A percentile compares a stretch with the other conserved stretches of the same genome.
These are phyloP conservation scores for Rhamphomyia laevipes DNA, from an alignment of 2,888 invertebrate genomes.

Conservation along the genomic window DNA sequence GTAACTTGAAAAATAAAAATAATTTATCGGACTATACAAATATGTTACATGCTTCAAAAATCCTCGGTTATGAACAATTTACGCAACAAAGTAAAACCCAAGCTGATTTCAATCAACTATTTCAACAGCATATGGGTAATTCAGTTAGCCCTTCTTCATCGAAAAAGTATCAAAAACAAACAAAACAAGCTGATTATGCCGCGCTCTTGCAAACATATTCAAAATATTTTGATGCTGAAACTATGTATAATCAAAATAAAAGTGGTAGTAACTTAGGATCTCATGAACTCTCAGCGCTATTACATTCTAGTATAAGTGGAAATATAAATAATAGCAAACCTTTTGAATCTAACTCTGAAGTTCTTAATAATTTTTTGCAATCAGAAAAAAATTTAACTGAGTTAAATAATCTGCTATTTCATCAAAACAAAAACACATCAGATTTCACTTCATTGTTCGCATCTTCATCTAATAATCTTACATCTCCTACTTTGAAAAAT, in stretches of 20 bases:
- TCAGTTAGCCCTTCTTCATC: constrained; percentile 11
- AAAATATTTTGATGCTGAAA: constrained; percentile 33
- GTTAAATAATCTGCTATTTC: constrained; percentile 29
- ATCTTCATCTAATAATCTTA: constrained; percentile 19
- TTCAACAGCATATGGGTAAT: constrained; percentile 16
- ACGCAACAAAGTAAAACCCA: constrained; percentile 32
- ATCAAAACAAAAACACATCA: constrained; percentile 32
- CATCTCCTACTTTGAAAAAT: constrained; percentile 16
- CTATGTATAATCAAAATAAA: constrained; percentile 10
- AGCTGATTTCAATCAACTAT: constrained; percentile 22
- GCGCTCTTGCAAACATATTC: constrained; percentile 34
- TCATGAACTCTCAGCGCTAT: constrained; percentile 29
- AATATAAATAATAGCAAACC: constrained; percentile 5
- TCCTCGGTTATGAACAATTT: constrained; percentile 36
- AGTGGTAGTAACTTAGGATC: constrained; percentile 20
- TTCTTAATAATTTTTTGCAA: constrained; percentile 33
- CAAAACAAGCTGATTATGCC: constrained; percentile 26
- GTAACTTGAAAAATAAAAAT: constrained; percentile 16
- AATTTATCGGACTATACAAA: constrained; percentile 32
- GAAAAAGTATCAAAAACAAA: constrained; percentile 20
- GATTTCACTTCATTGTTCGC: constrained; percentile 34
- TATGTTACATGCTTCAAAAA: constrained; percentile 33
- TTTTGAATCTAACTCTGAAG: constrained; percentile 20
- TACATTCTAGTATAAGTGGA: constrained; percentile 25
- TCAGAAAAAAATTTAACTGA: constrained; percentile 34